A percentile compares a stretch with the other conserved stretches of the same genome.
These are phyloP conservation scores for Illadopsis cleaveri DNA, from an alignment of 2,113 vertebrate species.

Conservation along the genomic window DNA sequence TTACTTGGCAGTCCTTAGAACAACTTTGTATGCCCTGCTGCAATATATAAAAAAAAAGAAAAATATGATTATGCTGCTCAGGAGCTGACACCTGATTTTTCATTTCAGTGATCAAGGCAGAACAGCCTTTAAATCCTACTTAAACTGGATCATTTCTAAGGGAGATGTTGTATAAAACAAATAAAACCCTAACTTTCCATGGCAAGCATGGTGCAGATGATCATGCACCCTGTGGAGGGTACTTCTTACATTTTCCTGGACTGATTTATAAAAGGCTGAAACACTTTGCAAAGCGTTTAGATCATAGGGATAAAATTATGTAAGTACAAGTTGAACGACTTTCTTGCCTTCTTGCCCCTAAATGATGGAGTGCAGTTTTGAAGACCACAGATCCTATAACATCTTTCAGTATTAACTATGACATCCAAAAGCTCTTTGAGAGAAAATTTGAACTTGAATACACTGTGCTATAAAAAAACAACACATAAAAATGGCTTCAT, in stretches of 20 bases:
- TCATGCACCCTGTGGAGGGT: neutral
- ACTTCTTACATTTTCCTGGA: neutral
- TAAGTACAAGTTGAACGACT: neutral
- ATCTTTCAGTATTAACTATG: neutral
- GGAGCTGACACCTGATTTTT: neutral
- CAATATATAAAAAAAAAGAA: neutral
- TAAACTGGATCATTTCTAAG: neutral
- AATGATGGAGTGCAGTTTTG: neutral
- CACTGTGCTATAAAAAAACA: neutral
- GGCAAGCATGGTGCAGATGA: neutral
- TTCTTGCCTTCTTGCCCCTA: neutral
- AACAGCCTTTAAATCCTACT: neutral
- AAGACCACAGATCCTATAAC: neutral
- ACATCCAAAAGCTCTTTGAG: neutral
- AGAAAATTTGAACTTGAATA: neutral
- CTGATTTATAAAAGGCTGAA: neutral
- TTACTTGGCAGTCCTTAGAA: neutral
- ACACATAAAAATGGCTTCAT: neutral
- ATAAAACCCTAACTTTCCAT: neutral
- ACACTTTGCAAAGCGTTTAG: neutral
- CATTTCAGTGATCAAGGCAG: neutral
- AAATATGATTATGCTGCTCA: neutral
- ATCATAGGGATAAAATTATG: neutral
- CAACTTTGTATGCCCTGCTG: neutral
- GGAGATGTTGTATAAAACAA: neutral